Evolutionary conservation across 37 sponge, comb jelly and placozoan species (phyloP), one percentile per base, ranked within the genome.

Genomic region (Cladorhizidae sp.): DNA sequence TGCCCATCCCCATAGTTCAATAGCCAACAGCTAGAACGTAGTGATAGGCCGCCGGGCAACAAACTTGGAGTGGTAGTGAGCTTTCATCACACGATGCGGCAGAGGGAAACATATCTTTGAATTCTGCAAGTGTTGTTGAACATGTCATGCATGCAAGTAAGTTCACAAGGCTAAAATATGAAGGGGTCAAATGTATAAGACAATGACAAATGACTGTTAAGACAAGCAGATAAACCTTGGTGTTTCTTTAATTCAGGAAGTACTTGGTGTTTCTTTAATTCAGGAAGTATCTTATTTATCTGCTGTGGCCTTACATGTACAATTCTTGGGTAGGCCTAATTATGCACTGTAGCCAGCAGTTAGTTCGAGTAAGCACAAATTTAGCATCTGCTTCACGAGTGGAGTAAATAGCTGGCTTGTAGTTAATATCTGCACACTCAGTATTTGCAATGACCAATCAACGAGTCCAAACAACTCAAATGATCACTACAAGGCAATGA

Each of bases 71-170:
- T 89, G 91, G 91, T 79, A 92, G 54, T 94, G 89, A 54, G 64
- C 61, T 75, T 81, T 87, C 67, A 92, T 64, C 21, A 98, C 85
- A 49, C 95, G 89, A 72, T 98, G 99, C 55, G 95, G 92, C 79
- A 98, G 82, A 38, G 99, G 99, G 87, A 98, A 98, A 64, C 83
- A 81, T 31, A 96, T 91, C 73, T 92, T 91, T 20, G 88, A 89
- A 56, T 96, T 70, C 95, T 97, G 76, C 58, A 80, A 51, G 41
- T 51, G 9, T 72, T n/a, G n/a, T n/a, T n/a, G n/a, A n/a, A n/a
- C n/a, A n/a, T n/a, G n/a, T n/a, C n/a, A n/a, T n/a, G n/a, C n/a
- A n/a, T n/a, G n/a, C n/a, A n/a, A n/a, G n/a, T n/a, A n/a, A n/a
- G n/a, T n/a, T n/a, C n/a, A n/a, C n/a, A n/a, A n/a, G n/a, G n/a